These are phyloP conservation scores for Girardinus metallicus DNA, from an alignment of 2,797 vertebrate genomes.

Conservation along the genomic window DNA sequence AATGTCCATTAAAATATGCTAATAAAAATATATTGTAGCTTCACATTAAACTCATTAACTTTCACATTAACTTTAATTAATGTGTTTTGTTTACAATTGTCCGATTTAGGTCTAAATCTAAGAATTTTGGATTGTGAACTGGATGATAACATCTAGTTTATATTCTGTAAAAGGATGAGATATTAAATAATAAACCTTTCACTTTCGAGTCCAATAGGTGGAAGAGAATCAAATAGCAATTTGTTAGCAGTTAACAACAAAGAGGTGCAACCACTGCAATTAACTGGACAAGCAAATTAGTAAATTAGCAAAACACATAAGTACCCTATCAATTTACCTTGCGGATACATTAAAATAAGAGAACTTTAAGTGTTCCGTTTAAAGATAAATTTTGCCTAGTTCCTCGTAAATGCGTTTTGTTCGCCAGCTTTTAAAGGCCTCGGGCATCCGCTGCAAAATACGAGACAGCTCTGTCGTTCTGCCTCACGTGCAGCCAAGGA, in stretches of 20 bases:
- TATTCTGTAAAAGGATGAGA: not conserved
- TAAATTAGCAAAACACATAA: not conserved
- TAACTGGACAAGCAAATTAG: not conserved
- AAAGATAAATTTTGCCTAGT: not conserved
- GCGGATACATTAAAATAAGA: not conserved
- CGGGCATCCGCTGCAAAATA: not conserved
- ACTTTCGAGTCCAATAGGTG: not conserved
- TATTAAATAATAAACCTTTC: not conserved
- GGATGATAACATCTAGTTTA: not conserved
- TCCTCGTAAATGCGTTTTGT: not conserved
- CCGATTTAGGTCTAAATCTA: not conserved
- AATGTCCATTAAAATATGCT: not conserved
- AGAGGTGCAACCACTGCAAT: not conserved
- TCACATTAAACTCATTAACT: not conserved
- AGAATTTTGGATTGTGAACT: not conserved
- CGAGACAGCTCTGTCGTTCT: not conserved
- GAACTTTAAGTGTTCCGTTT: not conserved
- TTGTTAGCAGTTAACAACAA: not conserved
- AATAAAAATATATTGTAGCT: not conserved
- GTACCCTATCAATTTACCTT: not conserved
- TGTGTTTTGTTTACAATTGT: not conserved
- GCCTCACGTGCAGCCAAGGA: constrained; percentile 66
- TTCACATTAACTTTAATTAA: not conserved
- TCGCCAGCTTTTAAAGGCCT: not conserved
- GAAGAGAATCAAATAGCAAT: not conserved